phyloP scores from a whole-genome alignment of 2,888 invertebrate species.

The Noctua janthe region DNA sequence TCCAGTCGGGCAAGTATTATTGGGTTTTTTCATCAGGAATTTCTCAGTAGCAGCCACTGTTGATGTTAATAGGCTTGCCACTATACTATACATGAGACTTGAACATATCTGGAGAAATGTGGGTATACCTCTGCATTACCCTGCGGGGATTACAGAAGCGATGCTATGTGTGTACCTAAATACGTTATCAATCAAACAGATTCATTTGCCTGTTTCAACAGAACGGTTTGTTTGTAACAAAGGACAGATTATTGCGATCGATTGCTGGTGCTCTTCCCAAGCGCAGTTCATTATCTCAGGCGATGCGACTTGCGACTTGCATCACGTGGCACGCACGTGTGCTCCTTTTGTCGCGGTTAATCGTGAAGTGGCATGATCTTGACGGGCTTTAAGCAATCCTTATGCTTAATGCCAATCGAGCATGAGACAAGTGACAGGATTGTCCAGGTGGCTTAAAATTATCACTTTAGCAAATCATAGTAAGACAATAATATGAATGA shows the following conservation, averaged over 20 bases:
- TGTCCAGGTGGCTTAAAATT: too few relatives aligned
- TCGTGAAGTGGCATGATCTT: too few relatives aligned
- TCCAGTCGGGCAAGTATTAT: background rate
- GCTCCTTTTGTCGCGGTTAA: too few relatives aligned
- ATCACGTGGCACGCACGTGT: too few relatives aligned
- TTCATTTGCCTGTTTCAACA: conserved; percentile 11
- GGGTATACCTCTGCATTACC: background rate
- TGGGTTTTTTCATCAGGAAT: background rate
- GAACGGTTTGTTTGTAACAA: background rate
- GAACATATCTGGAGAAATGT: background rate
- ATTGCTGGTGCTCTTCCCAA: background rate
- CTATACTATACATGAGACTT: background rate
- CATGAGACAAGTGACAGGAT: too few relatives aligned
- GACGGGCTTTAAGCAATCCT: too few relatives aligned
- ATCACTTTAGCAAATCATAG: too few relatives aligned
- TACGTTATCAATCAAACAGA: background rate
- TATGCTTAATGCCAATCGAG: too few relatives aligned
- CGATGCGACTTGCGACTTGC: background rate
- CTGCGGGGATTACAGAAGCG: too few relatives aligned
- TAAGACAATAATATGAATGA: too few relatives aligned
- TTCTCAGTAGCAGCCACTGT: background rate
- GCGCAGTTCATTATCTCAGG: too few relatives aligned
- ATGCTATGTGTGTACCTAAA: conserved; percentile 1
- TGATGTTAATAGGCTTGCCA: background rate
- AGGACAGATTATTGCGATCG: background rate